A percentile compares a stretch with the other conserved stretches of the same genome.
phyloP scores from a whole-genome alignment of 2,888 invertebrate species.

The Noctua fimbriata region DNA sequence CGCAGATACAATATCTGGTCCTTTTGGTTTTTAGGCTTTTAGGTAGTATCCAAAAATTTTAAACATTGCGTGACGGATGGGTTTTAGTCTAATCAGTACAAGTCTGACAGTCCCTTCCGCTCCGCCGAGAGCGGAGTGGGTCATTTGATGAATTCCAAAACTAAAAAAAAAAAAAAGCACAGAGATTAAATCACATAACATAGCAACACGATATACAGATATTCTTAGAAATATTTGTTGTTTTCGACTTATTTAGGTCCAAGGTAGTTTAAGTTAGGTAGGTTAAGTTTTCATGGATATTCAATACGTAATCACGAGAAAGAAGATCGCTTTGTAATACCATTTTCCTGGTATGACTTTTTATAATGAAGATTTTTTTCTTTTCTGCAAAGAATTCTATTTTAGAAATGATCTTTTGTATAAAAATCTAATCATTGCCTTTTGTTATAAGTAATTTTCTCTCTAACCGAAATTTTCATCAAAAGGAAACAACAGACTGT shows the following conservation, averaged over 20 bases:
- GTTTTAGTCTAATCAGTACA: too few species aligned
- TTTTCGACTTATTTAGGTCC: too few species aligned
- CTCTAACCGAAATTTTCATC: slow-evolving; percentile 2
- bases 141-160: too few species aligned
- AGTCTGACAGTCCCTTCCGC: too few species aligned
- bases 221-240: too few species aligned
- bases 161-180: too few species aligned
- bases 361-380: background rate
- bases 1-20: background rate
- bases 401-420: slow-evolving; percentile 27
- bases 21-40: background rate
- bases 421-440: slow-evolving; percentile 35
- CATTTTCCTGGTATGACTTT: background rate
- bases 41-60: background rate
- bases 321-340: background rate
- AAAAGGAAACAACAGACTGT: slow-evolving; percentile 29
- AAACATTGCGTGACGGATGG: background rate
- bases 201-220: too few species aligned
- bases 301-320: background rate
- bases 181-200: too few species aligned
- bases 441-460: slow-evolving; percentile 33
- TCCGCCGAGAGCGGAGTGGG: too few species aligned
- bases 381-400: background rate
- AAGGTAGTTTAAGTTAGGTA: background rate
- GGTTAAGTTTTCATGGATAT: background rate